phyloP scores from a whole-genome alignment of 2,888 invertebrate species.

The Amorpha juglandis region DNA sequence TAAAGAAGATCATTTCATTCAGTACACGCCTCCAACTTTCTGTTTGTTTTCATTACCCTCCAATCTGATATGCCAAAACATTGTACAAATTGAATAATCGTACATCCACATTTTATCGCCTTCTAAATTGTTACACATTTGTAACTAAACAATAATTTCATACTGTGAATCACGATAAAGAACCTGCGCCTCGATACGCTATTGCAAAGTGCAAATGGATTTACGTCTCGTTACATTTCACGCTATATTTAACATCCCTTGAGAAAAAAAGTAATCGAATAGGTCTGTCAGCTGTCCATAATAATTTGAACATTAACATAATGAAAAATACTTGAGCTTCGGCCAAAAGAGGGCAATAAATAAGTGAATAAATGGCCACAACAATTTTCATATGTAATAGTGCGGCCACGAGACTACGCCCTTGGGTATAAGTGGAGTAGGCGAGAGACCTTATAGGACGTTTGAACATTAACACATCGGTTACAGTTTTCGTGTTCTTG shows the following conservation, averaged over 20 bases:
- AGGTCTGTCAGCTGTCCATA: conserved; percentile 46
- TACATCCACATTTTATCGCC: background rate
- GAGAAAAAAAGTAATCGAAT: conserved; percentile 41
- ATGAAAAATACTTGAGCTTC: conserved; percentile 65
- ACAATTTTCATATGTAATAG: conserved; percentile 70
- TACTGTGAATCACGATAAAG: conserved; percentile 1
- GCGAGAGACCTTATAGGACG: conserved; percentile 9
- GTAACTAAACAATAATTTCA: background rate
- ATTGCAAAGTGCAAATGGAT: conserved; percentile 32
- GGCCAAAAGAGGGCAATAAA: conserved; percentile 67
- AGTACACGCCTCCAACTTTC: background rate
- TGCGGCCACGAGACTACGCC: conserved; percentile 42
- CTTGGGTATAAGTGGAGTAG: conserved; percentile 17
- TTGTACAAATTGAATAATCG: background rate
- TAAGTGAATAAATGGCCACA: conserved; percentile 39
- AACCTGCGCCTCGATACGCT: background rate
- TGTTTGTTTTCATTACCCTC: background rate
- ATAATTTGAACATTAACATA: conserved; percentile 53
- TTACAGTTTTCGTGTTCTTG: background rate
- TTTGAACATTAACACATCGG: conserved; percentile 12
- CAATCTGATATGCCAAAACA: background rate
- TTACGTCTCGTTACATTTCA: conserved; percentile 31
- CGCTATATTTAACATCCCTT: conserved; percentile 35
- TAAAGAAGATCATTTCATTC: background rate
- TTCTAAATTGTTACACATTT: conserved; percentile 12